Evolutionary conservation across 2,888 invertebrate genomes (phyloP), one percentile per base, ranked within the genome.

Genomic region (Melinopterus prodromus): DNA sequence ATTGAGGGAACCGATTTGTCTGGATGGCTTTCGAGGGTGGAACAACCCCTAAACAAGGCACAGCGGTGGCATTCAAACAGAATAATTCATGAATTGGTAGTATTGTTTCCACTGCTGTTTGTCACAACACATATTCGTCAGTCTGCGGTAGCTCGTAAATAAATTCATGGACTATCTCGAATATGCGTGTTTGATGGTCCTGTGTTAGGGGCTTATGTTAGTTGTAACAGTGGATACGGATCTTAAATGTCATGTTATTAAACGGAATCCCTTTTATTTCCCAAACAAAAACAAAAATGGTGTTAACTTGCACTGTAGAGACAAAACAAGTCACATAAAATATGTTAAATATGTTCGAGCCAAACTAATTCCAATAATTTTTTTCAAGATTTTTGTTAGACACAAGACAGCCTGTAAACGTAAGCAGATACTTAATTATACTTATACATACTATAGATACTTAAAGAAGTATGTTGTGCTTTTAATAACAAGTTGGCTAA

Each of bases 71-170:
- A 85, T 86, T 87, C 88, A 88, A 87, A 88, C 85, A 84, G 88
- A 88, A 88, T 88, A 87, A 87, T 87, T 88, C 87, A 88, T 84
- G 82, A 86, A 85, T 82, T 85, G 84, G 83, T 84, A 84, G 85
- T 87, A 88, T 88, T 88, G 87, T 88, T 87, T 86, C 87, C 85
- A 85, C 79, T 86, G 84, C 83, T 53, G 53, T 53, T 53, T 53
- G 53, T 53, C 53, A 53, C 53, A 53, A 53, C 53, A 53, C 53
- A 53, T 53, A 53, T 53, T 53, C 53, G 53, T 53, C 53, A 53
- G 53, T 53, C 53, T 53, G 53, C 53, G 53, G 53, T 53, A 12
- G 53, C 53, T 53, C 5, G 53, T 53, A 53, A 53, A 53, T 53
- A 53, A 53, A 53, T 53, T 53, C 53, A 53, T 53, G 53, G 12